These are phyloP conservation scores for Spinibarbus caldwelli DNA, from an alignment of 2,797 vertebrate genomes.

Conservation along the genomic window DNA sequence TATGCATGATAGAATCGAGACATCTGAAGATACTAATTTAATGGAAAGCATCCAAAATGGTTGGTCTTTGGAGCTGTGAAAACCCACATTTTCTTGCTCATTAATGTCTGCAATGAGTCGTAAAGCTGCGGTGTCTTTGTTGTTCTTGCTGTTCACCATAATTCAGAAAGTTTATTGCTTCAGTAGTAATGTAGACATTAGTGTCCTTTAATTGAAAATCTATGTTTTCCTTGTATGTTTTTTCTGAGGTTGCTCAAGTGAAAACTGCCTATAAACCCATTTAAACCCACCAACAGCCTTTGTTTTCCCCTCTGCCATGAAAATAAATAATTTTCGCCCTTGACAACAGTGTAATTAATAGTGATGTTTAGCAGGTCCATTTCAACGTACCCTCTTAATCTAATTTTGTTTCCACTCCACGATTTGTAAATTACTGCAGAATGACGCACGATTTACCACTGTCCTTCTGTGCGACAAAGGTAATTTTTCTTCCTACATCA, in stretches of 20 bases:
- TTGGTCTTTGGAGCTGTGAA: slow-evolving; percentile 62
- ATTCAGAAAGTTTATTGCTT: slow-evolving; percentile 74
- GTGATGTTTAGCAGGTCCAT: slow-evolving; percentile 83
- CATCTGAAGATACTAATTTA: slow-evolving; percentile 27
- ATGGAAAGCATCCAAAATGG: slow-evolving; percentile 40
- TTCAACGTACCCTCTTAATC: slow-evolving; percentile 83
- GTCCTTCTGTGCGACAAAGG: slow-evolving; percentile 76
- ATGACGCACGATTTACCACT: slow-evolving; percentile 82
- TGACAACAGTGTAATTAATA: slow-evolving; percentile 83
- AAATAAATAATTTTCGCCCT: slow-evolving; percentile 79
- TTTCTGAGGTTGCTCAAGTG: slow-evolving; percentile 66
- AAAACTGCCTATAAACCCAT: slow-evolving; percentile 74
- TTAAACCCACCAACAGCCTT: slow-evolving; percentile 72
- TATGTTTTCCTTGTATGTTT: slow-evolving; percentile 63
- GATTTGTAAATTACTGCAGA: slow-evolving; percentile 86
- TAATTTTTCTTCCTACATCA: slow-evolving; percentile 79
- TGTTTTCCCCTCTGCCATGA: slow-evolving; percentile 74
- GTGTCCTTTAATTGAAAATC: slow-evolving; percentile 74
- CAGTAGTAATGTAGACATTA: slow-evolving; percentile 76
- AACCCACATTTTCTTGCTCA: slow-evolving; percentile 67
- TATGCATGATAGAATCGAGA: slow-evolving; percentile 4
- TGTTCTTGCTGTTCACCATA: slow-evolving; percentile 68
- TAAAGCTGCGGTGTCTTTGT: slow-evolving; percentile 59
- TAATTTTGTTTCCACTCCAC: slow-evolving; percentile 84
- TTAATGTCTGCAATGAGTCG: slow-evolving; percentile 72